These are phyloP conservation scores for Netelia fuscicornis DNA, from an alignment of 2,888 invertebrate species.

Conservation along the genomic window DNA sequence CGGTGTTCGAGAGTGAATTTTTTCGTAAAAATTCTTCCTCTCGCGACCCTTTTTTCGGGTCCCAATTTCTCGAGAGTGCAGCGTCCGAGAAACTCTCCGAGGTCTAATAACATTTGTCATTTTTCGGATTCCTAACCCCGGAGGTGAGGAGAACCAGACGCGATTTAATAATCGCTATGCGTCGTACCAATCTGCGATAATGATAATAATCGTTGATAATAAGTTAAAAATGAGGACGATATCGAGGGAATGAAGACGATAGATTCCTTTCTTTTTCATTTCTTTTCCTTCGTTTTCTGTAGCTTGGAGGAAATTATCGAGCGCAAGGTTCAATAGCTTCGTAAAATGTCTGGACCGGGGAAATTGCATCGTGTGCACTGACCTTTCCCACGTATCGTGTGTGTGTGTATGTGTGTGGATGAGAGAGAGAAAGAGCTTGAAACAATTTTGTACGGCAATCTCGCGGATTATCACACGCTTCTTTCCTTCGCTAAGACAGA, in stretches of 20 bases:
- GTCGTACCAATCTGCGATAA: background rate
- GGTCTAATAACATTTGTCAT: slow-evolving; percentile 14
- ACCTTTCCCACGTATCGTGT: slow-evolving; percentile 52
- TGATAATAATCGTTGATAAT: slow-evolving; percentile 5
- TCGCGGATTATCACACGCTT: background rate
- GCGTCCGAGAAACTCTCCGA: slow-evolving; percentile 4
- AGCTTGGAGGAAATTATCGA: background rate
- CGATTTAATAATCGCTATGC: slow-evolving; percentile 12
- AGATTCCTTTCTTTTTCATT: no score
- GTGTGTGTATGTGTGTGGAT: background rate
- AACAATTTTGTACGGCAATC: slow-evolving; percentile 5
- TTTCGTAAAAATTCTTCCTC: slow-evolving; percentile 41
- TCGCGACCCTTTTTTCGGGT: slow-evolving; percentile 8
- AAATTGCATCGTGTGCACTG: slow-evolving; percentile 36
- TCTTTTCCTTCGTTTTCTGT: no score
- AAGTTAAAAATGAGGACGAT: background rate
- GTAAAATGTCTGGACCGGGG: background rate
- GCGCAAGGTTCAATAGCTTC: slow-evolving; percentile 4
- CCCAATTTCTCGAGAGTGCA: slow-evolving; percentile 16
- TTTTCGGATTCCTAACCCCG: slow-evolving; percentile 12
- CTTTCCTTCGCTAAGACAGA: background rate
- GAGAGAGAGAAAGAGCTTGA: background rate
- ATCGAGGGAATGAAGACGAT: background rate
- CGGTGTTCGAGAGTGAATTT: slow-evolving; percentile 33
- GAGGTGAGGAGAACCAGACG: background rate